Conservation (phyloP, 1,140 invertebrate species). For the Pachypsylla venusta region DNA sequence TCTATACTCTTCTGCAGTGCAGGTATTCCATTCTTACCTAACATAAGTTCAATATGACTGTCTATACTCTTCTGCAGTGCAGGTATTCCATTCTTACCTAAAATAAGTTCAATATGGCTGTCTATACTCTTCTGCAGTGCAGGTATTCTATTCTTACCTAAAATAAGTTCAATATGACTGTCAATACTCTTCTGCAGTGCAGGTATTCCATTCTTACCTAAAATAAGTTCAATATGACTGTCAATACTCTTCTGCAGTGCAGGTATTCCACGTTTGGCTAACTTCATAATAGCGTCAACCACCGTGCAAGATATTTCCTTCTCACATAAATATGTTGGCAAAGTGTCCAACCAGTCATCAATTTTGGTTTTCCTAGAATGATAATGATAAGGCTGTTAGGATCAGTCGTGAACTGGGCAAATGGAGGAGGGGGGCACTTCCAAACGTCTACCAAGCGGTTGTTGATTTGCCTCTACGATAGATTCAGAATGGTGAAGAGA, state of each 20-base stretch:
- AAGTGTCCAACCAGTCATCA: neutral
- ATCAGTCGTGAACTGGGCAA: too few relatives aligned
- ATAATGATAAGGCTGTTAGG: too few relatives aligned
- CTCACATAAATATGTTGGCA: conserved; percentile 1
- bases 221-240: neutral
- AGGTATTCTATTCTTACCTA: neutral
- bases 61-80: conserved; percentile 1
- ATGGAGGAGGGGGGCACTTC: too few relatives aligned
- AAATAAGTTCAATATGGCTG: neutral
- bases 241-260: conserved; percentile 1
- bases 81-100: too few relatives aligned
- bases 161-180: neutral
- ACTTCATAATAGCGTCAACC: neutral
- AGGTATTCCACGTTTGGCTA: neutral
- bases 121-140: neutral
- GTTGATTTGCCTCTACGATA: too few relatives aligned
- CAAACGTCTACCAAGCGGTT: too few relatives aligned
- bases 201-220: conserved; percentile 1
- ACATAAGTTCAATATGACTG: neutral
- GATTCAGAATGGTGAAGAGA: too few relatives aligned
- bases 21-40: conserved; percentile 1
- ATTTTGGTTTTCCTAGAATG: neutral
- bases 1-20: neutral
- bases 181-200: neutral
- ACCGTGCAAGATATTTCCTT: conserved; percentile 1